Evolutionary conservation across 2,797 vertebrate genomes (phyloP), one percentile per base, ranked within the genome.

Genomic region (Acipenser transmontanus): DNA sequence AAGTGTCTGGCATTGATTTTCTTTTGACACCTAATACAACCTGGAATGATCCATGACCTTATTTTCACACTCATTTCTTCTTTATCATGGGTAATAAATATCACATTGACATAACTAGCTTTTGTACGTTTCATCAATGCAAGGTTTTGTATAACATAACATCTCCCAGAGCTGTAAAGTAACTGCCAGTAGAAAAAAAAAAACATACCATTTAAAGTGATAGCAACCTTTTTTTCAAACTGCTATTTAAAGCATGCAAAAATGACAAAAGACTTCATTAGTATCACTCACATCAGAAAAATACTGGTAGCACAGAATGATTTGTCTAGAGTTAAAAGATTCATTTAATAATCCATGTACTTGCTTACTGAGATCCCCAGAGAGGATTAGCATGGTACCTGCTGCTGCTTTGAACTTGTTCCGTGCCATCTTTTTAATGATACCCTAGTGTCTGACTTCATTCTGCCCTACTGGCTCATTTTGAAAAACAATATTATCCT

Each of bases 71-170:
- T 91, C 87, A 91, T 91, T 89, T 84, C 79, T 89, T 85, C 84
- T 84, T 90, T 85, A 89, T 89, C 86, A 87, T 79, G 87, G 85
- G 88, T 88, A 88, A 91, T 91, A 89, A 90, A 92, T 91, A 91
- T 88, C 72, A 50, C 82, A 82, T 83, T 85, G 87, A 87, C 84
- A 85, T 87, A 82, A 89, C 76, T 78, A 81, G 76, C 71, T 86
- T 87, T 78, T 83, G 83, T 75, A 74, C 73, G 70, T 77, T 73
- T 80, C 80, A 83, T 81, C 77, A 80, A 79, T 74, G 82, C 80
- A 63, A 80, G 69, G 80, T 77, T 86, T 81, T 85, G 84, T 85
- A 83, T 79, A 86, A 88, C 76, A 76, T 72, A 76, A 81, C 77
- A 72, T 68, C 47, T 78, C 83, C 83, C 70, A 2, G 66, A 81